Conservation (phyloP, 2,113 vertebrate species). For the Epinephelus fuscoguttatus region DNA sequence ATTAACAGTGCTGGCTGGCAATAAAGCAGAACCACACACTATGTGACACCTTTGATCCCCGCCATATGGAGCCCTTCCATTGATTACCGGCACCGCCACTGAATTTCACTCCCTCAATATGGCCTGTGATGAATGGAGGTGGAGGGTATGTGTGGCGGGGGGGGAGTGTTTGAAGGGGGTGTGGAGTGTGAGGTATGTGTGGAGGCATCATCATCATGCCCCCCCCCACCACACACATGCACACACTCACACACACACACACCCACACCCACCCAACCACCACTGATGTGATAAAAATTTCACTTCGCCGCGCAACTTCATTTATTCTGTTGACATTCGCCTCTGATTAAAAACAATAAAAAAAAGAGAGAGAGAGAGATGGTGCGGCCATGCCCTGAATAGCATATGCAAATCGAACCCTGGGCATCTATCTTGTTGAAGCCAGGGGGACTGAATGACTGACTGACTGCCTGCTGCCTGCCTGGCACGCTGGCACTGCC, state of each 20-base stretch:
- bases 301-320: conserved; percentile 99
- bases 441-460: conserved; percentile 86
- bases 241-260: conserved; percentile 75
- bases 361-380: conserved; percentile 83
- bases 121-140: conserved; percentile 97
- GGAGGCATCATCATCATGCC: conserved; percentile 84
- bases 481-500: conserved; percentile 88
- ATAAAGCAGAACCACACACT: conserved; percentile 99
- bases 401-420: conserved; percentile 99
- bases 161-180: conserved; percentile 30
- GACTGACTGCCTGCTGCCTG: conserved; percentile 89
- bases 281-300: conserved; percentile 99
- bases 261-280: conserved; percentile 86
- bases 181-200: conserved; percentile 78
- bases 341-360: conserved; percentile 99
- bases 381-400: conserved; percentile 91
- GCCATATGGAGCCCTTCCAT: conserved; percentile 99
- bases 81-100: conserved; percentile 90
- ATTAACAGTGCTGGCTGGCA: conserved; percentile 99
- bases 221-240: conserved; percentile 33
- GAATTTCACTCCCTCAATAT: conserved; percentile 96
- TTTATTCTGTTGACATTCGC: conserved; percentile 99
- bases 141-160: conserved; percentile 58
- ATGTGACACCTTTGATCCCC: conserved; percentile 99
- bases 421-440: conserved; percentile 97